Conservation (phyloP, 1,140 invertebrate species). For the Caenorhabditis brenneri region DNA sequence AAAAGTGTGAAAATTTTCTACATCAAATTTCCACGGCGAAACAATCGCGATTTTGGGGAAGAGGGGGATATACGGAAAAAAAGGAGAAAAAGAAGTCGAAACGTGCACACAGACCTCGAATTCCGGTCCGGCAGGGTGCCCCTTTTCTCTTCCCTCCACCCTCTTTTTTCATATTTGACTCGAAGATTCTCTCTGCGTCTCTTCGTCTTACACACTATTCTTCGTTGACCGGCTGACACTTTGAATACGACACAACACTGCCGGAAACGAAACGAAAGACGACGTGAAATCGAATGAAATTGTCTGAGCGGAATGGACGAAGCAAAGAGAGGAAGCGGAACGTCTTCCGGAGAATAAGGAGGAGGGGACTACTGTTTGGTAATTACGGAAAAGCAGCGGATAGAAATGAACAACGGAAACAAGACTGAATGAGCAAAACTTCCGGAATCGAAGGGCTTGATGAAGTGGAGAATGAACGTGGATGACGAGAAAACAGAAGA, state of each 20-base stretch:
- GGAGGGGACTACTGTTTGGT: background rate
- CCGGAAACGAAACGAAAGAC: slow-evolving; percentile 19
- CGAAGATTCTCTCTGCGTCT: background rate
- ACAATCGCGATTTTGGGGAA: no score
- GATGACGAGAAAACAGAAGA: background rate
- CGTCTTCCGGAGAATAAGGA: slow-evolving; percentile 15
- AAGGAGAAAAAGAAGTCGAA: background rate
- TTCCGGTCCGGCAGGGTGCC: background rate
- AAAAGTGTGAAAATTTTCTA: no score
- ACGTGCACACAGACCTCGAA: slow-evolving; percentile 17
- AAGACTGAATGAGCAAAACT: background rate
- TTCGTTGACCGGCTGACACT: slow-evolving; percentile 5
- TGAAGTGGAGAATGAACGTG: background rate
- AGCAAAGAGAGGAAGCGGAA: background rate
- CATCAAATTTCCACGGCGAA: no score
- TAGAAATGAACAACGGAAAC: background rate
- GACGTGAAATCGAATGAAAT: slow-evolving; percentile 40
- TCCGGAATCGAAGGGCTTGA: background rate
- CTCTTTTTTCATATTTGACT: background rate
- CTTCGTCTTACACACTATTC: background rate
- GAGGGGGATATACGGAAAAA: no score
- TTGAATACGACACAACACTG: background rate
- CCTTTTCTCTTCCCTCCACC: background rate
- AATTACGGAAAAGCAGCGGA: background rate
- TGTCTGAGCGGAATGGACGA: background rate